phyloP scores from a whole-genome alignment of 2,113 vertebrate species.

The Rattus norvegicus region GRCr8 NC_086023.1:54462001-54462500 shows the following conservation, averaged over 20 bases:
- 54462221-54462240: neutral
- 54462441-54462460: neutral
- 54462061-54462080: neutral
- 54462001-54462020: too few species aligned
- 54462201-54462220: neutral
- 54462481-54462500: neutral
- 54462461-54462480: neutral
- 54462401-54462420: constrained; percentile 6
- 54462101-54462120: neutral
- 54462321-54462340: neutral
- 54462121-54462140: neutral
- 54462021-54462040: too few species aligned
- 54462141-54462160: neutral
- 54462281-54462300: neutral
- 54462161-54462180: neutral
- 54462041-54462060: neutral
- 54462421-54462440: constrained; percentile 25
- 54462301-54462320: neutral
- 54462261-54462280: neutral
- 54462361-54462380: constrained; percentile 6
- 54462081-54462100: neutral
- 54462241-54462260: neutral
- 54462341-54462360: neutral
- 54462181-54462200: neutral
- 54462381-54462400: constrained; percentile 21